phyloP scores from a whole-genome alignment of 1,140 invertebrate genomes.

The Sinonovacula constricta region DNA sequence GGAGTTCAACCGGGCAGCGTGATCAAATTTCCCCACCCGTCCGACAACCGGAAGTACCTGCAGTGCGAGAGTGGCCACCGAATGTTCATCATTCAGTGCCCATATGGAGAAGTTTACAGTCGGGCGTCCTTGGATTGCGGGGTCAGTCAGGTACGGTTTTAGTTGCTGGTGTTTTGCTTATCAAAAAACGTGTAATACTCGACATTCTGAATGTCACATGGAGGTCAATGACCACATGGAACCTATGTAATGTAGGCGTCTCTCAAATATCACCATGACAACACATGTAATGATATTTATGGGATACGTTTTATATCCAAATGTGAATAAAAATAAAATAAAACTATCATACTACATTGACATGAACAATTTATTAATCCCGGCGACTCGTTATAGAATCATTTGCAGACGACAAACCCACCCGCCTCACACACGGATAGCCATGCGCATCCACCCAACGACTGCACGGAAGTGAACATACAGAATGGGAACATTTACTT shows the following conservation, averaged over 20 bases:
- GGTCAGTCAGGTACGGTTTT: neutral
- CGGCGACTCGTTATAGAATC: too few relatives aligned
- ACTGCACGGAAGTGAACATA: constrained; percentile 49
- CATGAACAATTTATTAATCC: too few relatives aligned
- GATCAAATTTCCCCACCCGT: constrained; percentile 42
- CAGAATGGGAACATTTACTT: constrained; percentile 50
- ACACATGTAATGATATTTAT: too few relatives aligned
- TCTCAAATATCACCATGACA: neutral
- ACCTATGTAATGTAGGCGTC: neutral
- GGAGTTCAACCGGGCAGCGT: neutral
- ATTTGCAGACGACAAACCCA: too few relatives aligned
- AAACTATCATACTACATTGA: too few relatives aligned
- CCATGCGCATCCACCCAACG: neutral
- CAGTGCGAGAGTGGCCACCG: constrained; percentile 50
- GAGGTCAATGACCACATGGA: neutral
- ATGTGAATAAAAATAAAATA: too few relatives aligned
- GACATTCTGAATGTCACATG: too few relatives aligned
- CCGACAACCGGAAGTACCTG: constrained; percentile 51
- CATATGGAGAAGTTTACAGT: constrained; percentile 47
- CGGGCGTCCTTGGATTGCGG: neutral
- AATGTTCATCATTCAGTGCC: constrained; percentile 55
- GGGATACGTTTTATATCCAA: too few relatives aligned
- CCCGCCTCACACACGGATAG: too few relatives aligned
- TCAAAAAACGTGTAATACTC: too few relatives aligned
- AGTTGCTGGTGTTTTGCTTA: neutral